phyloP scores from a whole-genome alignment of 92 coral and sea anemone species.

The Epizoanthus rinbou region DNA sequence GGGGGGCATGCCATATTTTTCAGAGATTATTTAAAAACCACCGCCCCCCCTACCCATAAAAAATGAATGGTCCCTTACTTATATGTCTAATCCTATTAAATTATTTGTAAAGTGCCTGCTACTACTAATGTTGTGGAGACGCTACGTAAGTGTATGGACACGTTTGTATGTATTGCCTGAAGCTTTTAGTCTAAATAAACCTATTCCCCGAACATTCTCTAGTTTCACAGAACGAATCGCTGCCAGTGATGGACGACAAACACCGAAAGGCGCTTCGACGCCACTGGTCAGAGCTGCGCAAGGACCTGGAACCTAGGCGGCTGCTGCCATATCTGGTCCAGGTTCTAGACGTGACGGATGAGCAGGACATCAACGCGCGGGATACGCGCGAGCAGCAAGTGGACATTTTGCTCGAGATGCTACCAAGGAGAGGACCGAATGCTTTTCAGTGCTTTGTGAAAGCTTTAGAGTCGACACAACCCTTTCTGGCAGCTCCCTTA shows the following conservation, averaged over 20 bases:
- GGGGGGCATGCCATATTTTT: too few relatives aligned
- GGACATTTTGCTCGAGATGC: conserved; percentile 70
- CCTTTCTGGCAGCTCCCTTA: conserved; percentile 59
- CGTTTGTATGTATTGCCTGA: too few relatives aligned
- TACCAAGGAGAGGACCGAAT: conserved; percentile 85
- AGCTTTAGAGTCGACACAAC: conserved; percentile 68
- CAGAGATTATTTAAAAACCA: too few relatives aligned
- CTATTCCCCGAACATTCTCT: too few relatives aligned
- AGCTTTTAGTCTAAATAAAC: too few relatives aligned
- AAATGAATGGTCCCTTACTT: too few relatives aligned
- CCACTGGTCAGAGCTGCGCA: conserved; percentile 58
- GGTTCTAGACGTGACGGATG: conserved; percentile 70
- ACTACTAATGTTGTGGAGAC: too few relatives aligned
- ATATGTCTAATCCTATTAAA: too few relatives aligned
- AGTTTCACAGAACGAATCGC: background rate
- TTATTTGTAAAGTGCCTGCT: too few relatives aligned
- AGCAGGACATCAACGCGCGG: conserved; percentile 65
- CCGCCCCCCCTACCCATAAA: too few relatives aligned
- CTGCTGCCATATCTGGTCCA: conserved; percentile 68
- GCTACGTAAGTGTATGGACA: too few relatives aligned
- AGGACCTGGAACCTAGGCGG: conserved; percentile 80
- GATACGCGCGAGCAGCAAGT: conserved; percentile 70
- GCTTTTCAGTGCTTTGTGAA: conserved; percentile 72
- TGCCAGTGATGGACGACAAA: conserved; percentile 56
- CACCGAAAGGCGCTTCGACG: conserved; percentile 71